A percentile compares a stretch with the other conserved stretches of the same genome.
Evolutionary conservation across 2,113 vertebrate genomes (phyloP).

Genomic region (Pseudorasbora parva): DNA sequence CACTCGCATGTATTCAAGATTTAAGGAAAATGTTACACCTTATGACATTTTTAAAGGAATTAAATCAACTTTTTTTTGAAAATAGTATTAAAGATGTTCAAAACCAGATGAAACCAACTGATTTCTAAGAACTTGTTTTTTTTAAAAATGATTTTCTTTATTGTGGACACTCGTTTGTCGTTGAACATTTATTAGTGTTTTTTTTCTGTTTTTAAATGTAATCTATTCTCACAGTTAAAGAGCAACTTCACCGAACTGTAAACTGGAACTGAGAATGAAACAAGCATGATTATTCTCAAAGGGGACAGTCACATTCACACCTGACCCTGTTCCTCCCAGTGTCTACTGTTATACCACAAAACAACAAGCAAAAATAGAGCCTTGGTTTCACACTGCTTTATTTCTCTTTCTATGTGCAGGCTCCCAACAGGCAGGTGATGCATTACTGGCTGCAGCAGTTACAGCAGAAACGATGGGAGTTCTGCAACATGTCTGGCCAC

Average conservation of each 20-base stretch:
- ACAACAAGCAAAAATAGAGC: slow-evolving; percentile 20
- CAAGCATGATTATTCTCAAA: slow-evolving; percentile 48
- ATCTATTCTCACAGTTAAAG: slow-evolving; percentile 37
- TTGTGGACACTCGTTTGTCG: background rate
- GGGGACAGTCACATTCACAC: slow-evolving; percentile 40
- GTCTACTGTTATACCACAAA: slow-evolving; percentile 57
- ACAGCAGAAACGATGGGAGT: slow-evolving; percentile 97
- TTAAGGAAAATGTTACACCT: background rate
- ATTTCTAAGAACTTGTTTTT: background rate
- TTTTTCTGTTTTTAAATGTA: background rate
- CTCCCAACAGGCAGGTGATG: slow-evolving; percentile 89
- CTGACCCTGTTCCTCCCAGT: slow-evolving; percentile 49
- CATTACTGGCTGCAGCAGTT: slow-evolving; percentile 94
- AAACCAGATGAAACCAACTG: background rate
- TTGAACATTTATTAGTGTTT: background rate
- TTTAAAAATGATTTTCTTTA: background rate
- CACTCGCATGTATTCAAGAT: background rate
- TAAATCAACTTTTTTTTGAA: background rate
- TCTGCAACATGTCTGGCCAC: slow-evolving; percentile 82
- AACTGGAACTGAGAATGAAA: slow-evolving; percentile 75
- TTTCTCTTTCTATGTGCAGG: slow-evolving; percentile 64
- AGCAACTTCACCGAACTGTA: slow-evolving; percentile 1
- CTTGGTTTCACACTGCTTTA: background rate
- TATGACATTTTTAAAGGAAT: background rate
- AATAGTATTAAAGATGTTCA: background rate